Evolutionary conservation across 53 echinoderm and acorn worm genomes (phyloP), one percentile per base, ranked within the genome.

Genomic region (Apostichopus leukothele): DNA sequence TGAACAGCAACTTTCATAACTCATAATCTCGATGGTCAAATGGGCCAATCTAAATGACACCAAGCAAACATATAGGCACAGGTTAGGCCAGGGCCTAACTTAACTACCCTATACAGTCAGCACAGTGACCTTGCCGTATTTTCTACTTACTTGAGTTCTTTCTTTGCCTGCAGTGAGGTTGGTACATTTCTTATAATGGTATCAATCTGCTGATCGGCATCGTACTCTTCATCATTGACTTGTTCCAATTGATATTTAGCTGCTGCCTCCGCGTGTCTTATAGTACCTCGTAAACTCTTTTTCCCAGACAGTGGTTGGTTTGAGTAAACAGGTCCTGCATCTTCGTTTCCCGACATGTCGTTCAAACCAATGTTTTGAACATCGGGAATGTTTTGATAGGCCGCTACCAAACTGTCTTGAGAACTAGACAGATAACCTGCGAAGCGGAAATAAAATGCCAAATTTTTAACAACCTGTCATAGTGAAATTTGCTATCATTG

Each of bases 131-230:
- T 39, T 39, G 39, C 39, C 57, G 7, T 9, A 7, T 7, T 57
- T 57, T 57, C 57, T 57, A 10, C 85, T 66, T 26, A 85, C 85
- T 26, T 85, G 63, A 85, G 85, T 26, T 85, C 85, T 67, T 85
- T 85, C 85, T 85, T 85, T 8, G 85, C 60, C 50, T 85, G 85
- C 11, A 85, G 50, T 5, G 85, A 85, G 7, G 85, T 85, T 85
- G 85, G 85, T 66, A 67, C 85, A 85, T 85, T 85, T 67, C 85
- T 85, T 5, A 85, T 85, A 50, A 85, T 85, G 27, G 6, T 12
- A 50, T 85, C 85, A 50, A 85, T 85, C 66, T 85, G 61, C 9
- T 10, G 66, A 18, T 85, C 85, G 11, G 85, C 85, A 25, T 85
- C 85, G 13, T 50, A 19, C 60, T 66, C 66, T 4, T 85, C 18